These are phyloP conservation scores for Merluccius polli DNA, from an alignment of 2,797 vertebrate genomes.

Conservation along the genomic window DNA sequence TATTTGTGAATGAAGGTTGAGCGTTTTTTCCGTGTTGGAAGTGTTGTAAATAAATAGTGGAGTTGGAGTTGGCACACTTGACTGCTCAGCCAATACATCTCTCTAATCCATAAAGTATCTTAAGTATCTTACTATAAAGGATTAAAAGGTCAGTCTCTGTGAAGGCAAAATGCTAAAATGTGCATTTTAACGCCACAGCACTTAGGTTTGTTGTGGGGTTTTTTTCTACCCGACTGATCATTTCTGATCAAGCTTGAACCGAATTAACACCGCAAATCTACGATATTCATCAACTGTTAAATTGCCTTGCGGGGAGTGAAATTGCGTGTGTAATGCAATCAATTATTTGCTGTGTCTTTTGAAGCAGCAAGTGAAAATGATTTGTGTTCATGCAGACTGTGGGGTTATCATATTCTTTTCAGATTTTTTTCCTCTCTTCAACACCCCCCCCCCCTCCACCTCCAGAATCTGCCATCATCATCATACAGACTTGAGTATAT, in stretches of 20 bases:
- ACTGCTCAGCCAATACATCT: neutral
- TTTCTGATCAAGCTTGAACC: conserved; percentile 20
- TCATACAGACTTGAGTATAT: neutral
- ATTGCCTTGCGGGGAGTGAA: conserved; percentile 43
- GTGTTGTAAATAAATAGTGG: neutral
- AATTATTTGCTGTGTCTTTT: conserved; percentile 40
- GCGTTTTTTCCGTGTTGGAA: neutral
- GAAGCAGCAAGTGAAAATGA: conserved; percentile 28
- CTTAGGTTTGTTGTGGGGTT: conserved; percentile 29
- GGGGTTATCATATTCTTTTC: neutral
- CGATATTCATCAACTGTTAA: conserved; percentile 41
- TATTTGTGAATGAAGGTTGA: neutral
- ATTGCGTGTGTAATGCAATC: conserved; percentile 56
- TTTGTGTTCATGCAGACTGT: conserved; percentile 5
- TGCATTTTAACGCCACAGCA: neutral
- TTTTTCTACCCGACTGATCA: conserved; percentile 28
- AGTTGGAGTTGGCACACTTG: neutral
- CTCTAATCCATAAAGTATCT: conserved; percentile 10
- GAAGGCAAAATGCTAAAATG: conserved; percentile 3
- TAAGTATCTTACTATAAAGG: conserved; percentile 1
- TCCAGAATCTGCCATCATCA: neutral
- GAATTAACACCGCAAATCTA: conserved; percentile 29
- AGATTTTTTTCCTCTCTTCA: neutral
- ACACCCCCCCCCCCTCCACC: too few relatives aligned
- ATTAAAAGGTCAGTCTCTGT: conserved; percentile 15